Percentiles rank a stretch among this genome's conserved stretches.
phyloP scores from a whole-genome alignment of 2,888 invertebrate genomes.

The Rambutsinella grinnellia region DNA sequence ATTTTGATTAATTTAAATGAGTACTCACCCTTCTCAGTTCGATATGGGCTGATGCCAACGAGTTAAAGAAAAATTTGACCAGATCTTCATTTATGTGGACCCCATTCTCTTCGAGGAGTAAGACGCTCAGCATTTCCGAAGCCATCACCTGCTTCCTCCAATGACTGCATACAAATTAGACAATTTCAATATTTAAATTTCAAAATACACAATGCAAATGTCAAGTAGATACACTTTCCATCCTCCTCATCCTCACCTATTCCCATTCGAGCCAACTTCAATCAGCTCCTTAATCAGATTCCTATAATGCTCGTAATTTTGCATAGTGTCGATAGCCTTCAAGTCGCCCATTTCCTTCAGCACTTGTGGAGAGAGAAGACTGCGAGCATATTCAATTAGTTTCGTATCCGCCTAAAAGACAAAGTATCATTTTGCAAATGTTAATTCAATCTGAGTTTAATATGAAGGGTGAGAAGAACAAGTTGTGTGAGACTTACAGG shows the following conservation, averaged over 20 bases:
- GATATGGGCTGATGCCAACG: slow-evolving; percentile 59
- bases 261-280: slow-evolving; percentile 49
- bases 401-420: slow-evolving; percentile 36
- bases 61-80: slow-evolving; percentile 60
- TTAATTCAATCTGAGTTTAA: neutral
- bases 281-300: slow-evolving; percentile 52
- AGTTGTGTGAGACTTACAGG: slow-evolving; percentile 50
- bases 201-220: neutral
- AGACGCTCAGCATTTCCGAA: slow-evolving; percentile 62
- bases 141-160: slow-evolving; percentile 65
- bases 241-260: slow-evolving; percentile 42
- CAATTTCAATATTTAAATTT: slow-evolving; percentile 10
- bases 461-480: neutral
- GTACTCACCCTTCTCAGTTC: slow-evolving; percentile 61
- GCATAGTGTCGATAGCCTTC: slow-evolving; percentile 40
- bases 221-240: neutral
- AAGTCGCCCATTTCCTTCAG: slow-evolving; percentile 35
- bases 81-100: slow-evolving; percentile 53
- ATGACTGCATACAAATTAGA: slow-evolving; percentile 60
- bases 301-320: slow-evolving; percentile 44
- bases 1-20: neutral
- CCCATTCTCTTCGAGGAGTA: slow-evolving; percentile 60
- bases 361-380: slow-evolving; percentile 39
- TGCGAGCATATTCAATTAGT: slow-evolving; percentile 33
- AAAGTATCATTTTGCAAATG: neutral